phyloP scores from a whole-genome alignment of 2,797 vertebrate genomes.

The Eulemur rubriventer region DNA sequence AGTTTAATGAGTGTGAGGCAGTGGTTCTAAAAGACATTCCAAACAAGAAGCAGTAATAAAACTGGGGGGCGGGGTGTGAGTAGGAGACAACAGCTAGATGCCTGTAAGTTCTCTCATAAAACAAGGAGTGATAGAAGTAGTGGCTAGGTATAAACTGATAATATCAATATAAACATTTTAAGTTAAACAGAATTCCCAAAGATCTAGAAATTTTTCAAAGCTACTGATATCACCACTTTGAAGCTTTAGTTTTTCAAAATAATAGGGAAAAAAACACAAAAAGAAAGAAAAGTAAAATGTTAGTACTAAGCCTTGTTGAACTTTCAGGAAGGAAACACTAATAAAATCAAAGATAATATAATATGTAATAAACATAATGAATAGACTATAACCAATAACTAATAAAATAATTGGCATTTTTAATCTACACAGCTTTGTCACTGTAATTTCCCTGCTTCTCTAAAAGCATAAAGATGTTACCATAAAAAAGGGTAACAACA shows the following conservation, averaged over 20 bases:
- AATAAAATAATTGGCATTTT: not conserved
- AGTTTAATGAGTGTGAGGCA: not conserved
- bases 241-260: constrained; percentile 7
- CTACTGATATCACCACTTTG: not conserved
- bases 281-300: not conserved
- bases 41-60: not conserved
- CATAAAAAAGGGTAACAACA: not conserved
- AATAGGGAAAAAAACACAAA: not conserved
- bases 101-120: not conserved
- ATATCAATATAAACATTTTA: not conserved
- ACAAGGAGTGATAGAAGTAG: not conserved
- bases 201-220: not conserved
- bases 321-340: not conserved
- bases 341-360: not conserved
- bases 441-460: not conserved
- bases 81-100: not conserved
- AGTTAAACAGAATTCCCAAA: not conserved
- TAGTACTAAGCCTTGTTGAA: not conserved
- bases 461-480: not conserved
- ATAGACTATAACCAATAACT: not conserved
- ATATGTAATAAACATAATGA: not conserved
- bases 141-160: not conserved
- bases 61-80: not conserved
- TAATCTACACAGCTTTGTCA: not conserved
- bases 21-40: not conserved